phyloP scores from a whole-genome alignment of 1,140 invertebrate species.

The Bombus affinis region DNA sequence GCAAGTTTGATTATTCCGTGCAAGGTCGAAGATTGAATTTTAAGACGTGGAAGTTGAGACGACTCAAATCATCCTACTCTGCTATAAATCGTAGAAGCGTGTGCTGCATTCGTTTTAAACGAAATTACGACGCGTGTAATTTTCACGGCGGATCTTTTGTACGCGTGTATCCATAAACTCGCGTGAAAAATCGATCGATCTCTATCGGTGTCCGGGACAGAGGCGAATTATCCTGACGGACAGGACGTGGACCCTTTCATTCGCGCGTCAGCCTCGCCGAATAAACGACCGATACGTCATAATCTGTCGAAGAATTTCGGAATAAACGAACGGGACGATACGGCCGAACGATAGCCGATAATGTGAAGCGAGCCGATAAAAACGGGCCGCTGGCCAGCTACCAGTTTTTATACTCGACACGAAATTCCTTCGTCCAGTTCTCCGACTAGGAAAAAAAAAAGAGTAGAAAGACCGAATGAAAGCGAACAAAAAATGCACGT shows the following conservation, averaged over 20 bases:
- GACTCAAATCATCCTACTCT: not conserved
- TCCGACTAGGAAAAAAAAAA: not conserved
- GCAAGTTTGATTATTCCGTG: not conserved
- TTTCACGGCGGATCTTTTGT: too few relatives aligned
- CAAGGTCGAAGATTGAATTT: not conserved
- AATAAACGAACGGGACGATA: not conserved
- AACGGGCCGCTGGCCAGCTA: not conserved
- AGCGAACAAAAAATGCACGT: not conserved
- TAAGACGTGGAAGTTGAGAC: not conserved
- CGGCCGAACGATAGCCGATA: not conserved
- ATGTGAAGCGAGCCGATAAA: conserved; percentile 9
- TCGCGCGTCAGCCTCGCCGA: not conserved
- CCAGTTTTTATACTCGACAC: not conserved
- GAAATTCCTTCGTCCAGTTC: not conserved
- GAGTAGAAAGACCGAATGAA: too few relatives aligned
- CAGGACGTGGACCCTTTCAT: conserved; percentile 7
- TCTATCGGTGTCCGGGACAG: not conserved
- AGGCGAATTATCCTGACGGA: not conserved
- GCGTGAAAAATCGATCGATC: conserved; percentile 30
- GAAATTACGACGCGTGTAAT: not conserved
- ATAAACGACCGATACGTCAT: conserved; percentile 41
- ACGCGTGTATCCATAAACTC: not conserved
- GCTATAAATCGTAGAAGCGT: not conserved
- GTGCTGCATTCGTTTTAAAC: not conserved
- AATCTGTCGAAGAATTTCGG: conserved; percentile 31